Conservation (phyloP, 2,888 invertebrate species). For the Agriopis marginaria region DNA sequence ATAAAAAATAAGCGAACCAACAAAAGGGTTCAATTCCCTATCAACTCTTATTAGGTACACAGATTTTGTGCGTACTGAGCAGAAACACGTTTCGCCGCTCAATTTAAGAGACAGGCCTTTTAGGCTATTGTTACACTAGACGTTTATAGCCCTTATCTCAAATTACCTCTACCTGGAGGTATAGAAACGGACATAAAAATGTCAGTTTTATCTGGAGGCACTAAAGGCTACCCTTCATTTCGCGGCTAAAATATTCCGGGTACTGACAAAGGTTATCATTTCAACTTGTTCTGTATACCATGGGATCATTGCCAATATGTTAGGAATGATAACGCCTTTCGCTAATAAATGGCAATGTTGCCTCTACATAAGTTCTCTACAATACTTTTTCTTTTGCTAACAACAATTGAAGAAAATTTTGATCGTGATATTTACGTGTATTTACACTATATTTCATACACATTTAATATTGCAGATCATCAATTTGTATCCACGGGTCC, state of each 20-base stretch:
- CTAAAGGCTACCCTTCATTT: slow-evolving; percentile 36
- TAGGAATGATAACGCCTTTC: slow-evolving; percentile 25
- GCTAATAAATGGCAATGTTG: slow-evolving; percentile 20
- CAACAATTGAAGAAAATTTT: too few relatives aligned
- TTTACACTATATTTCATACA: not conserved
- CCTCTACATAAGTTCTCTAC: not conserved
- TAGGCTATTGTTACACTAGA: slow-evolving; percentile 38
- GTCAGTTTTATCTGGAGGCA: slow-evolving; percentile 37
- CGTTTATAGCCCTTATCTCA: slow-evolving; percentile 40
- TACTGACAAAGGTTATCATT: slow-evolving; percentile 39
- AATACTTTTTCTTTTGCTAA: not conserved
- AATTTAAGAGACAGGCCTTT: slow-evolving; percentile 41
- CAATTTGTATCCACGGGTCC: too few relatives aligned
- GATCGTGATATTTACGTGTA: not conserved
- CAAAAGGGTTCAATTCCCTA: slow-evolving; percentile 21
- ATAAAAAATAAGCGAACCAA: slow-evolving; percentile 10
- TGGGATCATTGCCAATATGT: slow-evolving; percentile 25
- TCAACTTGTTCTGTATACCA: slow-evolving; percentile 26
- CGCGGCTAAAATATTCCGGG: slow-evolving; percentile 32
- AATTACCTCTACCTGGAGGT: slow-evolving; percentile 39
- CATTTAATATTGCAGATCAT: not conserved
- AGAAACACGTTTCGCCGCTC: slow-evolving; percentile 34
- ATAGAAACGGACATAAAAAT: slow-evolving; percentile 41
- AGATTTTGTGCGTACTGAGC: slow-evolving; percentile 32
- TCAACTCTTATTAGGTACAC: slow-evolving; percentile 35